Conservation (phyloP, 2,888 invertebrate species). For the Tiliacea aurago region DNA sequence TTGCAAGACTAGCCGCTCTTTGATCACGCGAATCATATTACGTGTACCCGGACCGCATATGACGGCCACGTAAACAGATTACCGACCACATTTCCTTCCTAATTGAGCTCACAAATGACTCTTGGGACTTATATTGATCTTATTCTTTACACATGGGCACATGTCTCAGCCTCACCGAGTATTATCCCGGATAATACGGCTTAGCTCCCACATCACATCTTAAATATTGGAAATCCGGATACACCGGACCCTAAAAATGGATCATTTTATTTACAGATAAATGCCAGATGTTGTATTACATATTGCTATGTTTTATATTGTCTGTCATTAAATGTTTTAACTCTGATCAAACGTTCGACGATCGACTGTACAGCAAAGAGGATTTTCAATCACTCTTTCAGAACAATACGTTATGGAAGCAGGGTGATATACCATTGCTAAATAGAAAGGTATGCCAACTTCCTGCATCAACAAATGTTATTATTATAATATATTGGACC, state of each 20-base stretch:
- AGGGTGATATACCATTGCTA: constrained; percentile 79
- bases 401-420: constrained; percentile 68
- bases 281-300: constrained; percentile 7
- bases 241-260: constrained; percentile 26
- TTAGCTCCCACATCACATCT: constrained; percentile 16
- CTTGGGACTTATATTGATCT: constrained; percentile 51
- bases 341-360: background rate
- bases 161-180: constrained; percentile 10
- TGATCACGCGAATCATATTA: constrained; percentile 4
- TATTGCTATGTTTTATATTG: constrained; percentile 17
- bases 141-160: constrained; percentile 51
- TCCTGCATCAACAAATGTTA: background rate
- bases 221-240: constrained; percentile 48
- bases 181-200: constrained; percentile 56
- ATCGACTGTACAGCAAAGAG: background rate
- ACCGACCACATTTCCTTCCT: constrained; percentile 39
- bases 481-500: background rate
- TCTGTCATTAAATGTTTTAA: constrained; percentile 12
- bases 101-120: constrained; percentile 40
- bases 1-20: background rate
- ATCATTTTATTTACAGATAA: constrained; percentile 54
- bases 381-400: constrained; percentile 40
- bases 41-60: background rate
- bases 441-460: constrained; percentile 79
- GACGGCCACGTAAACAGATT: constrained; percentile 50